Evolutionary conservation across 2,888 invertebrate species (phyloP).

Genomic region (Torymus texanus): DNA sequence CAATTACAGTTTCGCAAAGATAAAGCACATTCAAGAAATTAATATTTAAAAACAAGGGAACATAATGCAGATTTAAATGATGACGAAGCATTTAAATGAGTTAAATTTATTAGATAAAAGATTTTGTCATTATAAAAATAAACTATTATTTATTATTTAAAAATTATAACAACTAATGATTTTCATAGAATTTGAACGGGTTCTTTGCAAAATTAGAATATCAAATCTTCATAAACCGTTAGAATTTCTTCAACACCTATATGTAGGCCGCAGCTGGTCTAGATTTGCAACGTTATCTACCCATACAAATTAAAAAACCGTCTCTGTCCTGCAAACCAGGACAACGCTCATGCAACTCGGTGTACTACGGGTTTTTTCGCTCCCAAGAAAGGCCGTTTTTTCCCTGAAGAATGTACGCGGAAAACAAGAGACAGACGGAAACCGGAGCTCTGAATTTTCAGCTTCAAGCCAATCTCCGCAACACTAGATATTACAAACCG

Average conservation of each 20-base stretch:
- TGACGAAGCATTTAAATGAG: too few species aligned
- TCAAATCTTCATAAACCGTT: constrained; percentile 11
- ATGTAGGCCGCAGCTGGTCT: constrained; percentile 20
- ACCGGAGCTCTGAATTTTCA: constrained; percentile 49
- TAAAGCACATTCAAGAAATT: too few species aligned
- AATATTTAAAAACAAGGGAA: too few species aligned
- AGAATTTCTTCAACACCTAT: constrained; percentile 1
- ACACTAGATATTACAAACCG: constrained; percentile 51
- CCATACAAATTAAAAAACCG: constrained; percentile 28
- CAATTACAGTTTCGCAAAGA: too few species aligned
- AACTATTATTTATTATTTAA: too few species aligned
- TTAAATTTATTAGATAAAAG: too few species aligned
- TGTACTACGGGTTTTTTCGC: constrained; percentile 35
- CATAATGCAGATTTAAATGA: too few species aligned
- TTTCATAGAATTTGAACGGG: too few species aligned
- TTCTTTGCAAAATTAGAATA: too few species aligned
- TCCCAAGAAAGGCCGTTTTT: constrained; percentile 37
- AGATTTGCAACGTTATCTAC: constrained; percentile 38
- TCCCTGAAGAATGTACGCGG: constrained; percentile 45
- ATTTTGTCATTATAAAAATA: too few species aligned
- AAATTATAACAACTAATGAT: too few species aligned
- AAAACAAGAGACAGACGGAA: constrained; percentile 56
- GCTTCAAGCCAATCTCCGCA: constrained; percentile 32
- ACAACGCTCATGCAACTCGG: background rate
- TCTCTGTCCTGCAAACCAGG: background rate